Evolutionary conservation across 2,113 vertebrate genomes (phyloP), one percentile per base, ranked within the genome.

Genomic region (Eudyptes chrysolophus): DNA sequence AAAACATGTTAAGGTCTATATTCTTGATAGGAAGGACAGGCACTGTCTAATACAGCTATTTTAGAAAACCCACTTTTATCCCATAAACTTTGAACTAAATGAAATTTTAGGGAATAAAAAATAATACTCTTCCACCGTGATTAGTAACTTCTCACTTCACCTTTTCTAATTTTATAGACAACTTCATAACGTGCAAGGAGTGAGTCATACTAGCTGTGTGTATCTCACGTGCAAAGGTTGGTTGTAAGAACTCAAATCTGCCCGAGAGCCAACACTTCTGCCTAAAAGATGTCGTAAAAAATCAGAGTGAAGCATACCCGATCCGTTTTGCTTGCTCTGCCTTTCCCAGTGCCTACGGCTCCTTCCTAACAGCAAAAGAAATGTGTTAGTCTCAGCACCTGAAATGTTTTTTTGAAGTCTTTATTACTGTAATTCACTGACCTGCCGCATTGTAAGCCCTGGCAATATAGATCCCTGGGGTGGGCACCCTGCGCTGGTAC

Each of bases 341-440:
- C 75, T 87, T 96, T 58, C 82, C 54, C 49, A 30, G 48, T 38
- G 65, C 85, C 49, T 46, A 5, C 15, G 6, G 60, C 55, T 94
- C 57, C 61, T 78, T 70, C 25, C 10, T 30, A 91, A 42, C 44
- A 71, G 69, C 0, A 1, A 55, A 85, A 55, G 55, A 90, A 94
- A 92, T 34, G 52, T 66, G 65, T 87, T 77, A 30, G 38, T 86
- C 81, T 92, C 89, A 82, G 92, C 89, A 87, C 65, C 94, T 94
- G 91, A 52, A 6, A 7, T 48, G 19, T 54, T 66, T 55, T 87
- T 40, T 0, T 42, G 2, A 92, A 71, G 83, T 64, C 66, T 96
- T 96, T 93, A 87, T 95, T 89, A 90, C 89, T 96, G 95, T 96
- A 96, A 95, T 96, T 96, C 96, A 95, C 92, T 92, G 96, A 87